Percentiles rank a stretch among this genome's conserved stretches.
These are phyloP conservation scores for Polymixis lichenea DNA, from an alignment of 2,888 invertebrate species.

Conservation along the genomic window DNA sequence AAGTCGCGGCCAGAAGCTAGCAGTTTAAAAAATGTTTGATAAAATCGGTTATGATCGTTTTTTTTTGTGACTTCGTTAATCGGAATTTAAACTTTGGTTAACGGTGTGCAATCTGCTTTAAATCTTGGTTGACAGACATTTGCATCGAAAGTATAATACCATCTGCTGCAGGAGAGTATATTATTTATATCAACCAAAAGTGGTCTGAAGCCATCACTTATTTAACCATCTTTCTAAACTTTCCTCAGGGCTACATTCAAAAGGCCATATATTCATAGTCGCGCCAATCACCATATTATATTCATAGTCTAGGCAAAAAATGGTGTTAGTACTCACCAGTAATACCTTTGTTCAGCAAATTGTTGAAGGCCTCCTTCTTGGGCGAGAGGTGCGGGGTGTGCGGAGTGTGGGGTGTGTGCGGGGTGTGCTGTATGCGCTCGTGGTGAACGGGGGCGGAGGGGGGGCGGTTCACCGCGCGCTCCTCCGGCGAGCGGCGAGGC, in stretches of 20 bases:
- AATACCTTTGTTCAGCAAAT: slow-evolving; percentile 90
- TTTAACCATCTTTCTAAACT: background rate
- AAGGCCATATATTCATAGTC: slow-evolving; percentile 2
- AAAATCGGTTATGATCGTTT: too few species aligned
- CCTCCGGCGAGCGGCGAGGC: slow-evolving; percentile 85
- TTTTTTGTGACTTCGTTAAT: too few species aligned
- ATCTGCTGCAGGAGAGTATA: too few species aligned
- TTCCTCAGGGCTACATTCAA: background rate
- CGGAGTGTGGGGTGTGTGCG: slow-evolving; percentile 87
- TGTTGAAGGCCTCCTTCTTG: slow-evolving; percentile 92
- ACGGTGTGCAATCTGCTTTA: too few species aligned
- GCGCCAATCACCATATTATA: background rate
- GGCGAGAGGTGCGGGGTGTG: slow-evolving; percentile 90
- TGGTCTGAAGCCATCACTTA: background rate
- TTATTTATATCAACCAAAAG: background rate
- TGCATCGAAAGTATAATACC: too few species aligned
- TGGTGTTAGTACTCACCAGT: slow-evolving; percentile 88
- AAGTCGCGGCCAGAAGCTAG: too few species aligned
- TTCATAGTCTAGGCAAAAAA: slow-evolving; percentile 24
- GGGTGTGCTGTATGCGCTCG: slow-evolving; percentile 74
- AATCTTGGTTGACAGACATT: too few species aligned
- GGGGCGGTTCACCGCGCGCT: slow-evolving; percentile 83
- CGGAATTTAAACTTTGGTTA: too few species aligned
- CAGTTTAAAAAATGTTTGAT: too few species aligned
- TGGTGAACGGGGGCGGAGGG: slow-evolving; percentile 89